Evolutionary conservation across 2,797 vertebrate genomes (phyloP), one percentile per base, ranked within the genome.

Genomic region (Manis crassicaudata): DNA sequence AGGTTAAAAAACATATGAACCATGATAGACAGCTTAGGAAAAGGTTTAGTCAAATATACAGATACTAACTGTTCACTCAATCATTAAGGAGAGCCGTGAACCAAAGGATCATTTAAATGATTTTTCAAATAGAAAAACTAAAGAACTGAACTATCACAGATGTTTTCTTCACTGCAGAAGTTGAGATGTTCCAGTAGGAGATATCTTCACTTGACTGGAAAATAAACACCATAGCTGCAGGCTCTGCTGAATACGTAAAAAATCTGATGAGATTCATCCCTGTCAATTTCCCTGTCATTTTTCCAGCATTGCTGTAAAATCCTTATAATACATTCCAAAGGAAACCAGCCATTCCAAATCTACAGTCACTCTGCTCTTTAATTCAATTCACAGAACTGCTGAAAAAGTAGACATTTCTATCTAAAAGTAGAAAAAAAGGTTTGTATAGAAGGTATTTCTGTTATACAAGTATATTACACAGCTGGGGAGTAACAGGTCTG

Each of bases 401-500:
- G 98, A 98, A 98, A 98, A 98, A 98, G 98, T 98, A 98, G 98
- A 98, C 95, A 98, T 98, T 98, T 98, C 98, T 98, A 98, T 98
- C 98, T 98, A 98, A 98, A 98, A 98, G 98, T 99, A 99, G 92
- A 98, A 99, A 98, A 98, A 98, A 98, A 93, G 92, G 96, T 97
- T 98, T 97, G 97, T 98, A 98, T 98, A 98, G 98, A 99, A 98
- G 98, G 97, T 98, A 97, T 96, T 98, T 98, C 98, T 99, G 98
- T 98, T 98, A 96, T 98, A 98, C 98, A 98, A 79, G 95, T 98
- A 98, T 99, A 98, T 98, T 98, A 98, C 98, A 99, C 96, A 97
- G 97, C 94, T 97, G 85, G 80, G 91, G 97, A 98, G 95, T 88
- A 81, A 94, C 76, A 91, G 97, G 93, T 96, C 95, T 46, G 1